These are phyloP conservation scores for Lepus europaeus DNA, from an alignment of 2,113 vertebrate species.

Conservation along the genomic window DNA sequence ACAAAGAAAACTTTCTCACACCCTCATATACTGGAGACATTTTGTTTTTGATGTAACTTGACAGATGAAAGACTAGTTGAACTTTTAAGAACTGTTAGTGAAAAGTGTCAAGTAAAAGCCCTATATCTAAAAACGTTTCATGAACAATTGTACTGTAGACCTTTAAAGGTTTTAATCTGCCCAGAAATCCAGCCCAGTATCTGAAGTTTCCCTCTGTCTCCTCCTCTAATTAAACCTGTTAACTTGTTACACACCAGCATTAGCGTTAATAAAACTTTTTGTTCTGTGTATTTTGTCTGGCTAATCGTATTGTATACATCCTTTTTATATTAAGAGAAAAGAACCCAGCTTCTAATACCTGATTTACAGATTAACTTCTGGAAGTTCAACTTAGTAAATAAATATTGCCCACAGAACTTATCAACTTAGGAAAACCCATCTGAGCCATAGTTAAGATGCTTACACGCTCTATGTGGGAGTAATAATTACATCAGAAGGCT, in stretches of 20 bases:
- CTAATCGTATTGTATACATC: conserved; percentile 40
- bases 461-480: neutral
- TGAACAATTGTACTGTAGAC: conserved; percentile 32
- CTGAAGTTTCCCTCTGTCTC: conserved; percentile 67
- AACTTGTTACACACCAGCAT: conserved; percentile 79
- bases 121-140: conserved; percentile 40
- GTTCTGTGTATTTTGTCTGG: conserved; percentile 75
- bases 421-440: neutral
- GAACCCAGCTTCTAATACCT: neutral
- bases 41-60: conserved; percentile 65
- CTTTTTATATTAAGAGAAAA: neutral
- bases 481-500: neutral
- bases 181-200: conserved; percentile 55
- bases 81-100: conserved; percentile 64
- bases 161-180: conserved; percentile 64
- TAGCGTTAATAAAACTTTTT: conserved; percentile 81
- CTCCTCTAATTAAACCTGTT: conserved; percentile 77
- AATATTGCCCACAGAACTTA: neutral
- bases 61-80: conserved; percentile 63
- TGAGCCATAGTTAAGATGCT: neutral
- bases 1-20: conserved; percentile 60
- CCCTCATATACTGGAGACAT: conserved; percentile 34
- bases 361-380: conserved; percentile 32
- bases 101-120: conserved; percentile 63
- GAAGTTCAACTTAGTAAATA: conserved; percentile 24